These are phyloP conservation scores for Venusia cambrica DNA, from an alignment of 2,888 invertebrate species.

Conservation along the genomic window DNA sequence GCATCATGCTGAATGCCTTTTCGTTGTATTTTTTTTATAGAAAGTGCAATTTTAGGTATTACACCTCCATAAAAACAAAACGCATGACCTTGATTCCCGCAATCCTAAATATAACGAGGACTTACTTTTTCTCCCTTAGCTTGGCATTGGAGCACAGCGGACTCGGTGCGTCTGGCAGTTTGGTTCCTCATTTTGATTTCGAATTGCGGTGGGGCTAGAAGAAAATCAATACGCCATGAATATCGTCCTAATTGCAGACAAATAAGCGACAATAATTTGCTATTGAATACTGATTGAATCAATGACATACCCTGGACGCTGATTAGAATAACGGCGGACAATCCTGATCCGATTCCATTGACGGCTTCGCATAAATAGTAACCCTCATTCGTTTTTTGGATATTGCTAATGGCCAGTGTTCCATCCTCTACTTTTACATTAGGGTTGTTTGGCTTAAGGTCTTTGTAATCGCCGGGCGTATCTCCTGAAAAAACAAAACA, in stretches of 20 bases:
- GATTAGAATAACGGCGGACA: constrained; percentile 96
- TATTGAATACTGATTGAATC: too few relatives aligned
- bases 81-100: too few relatives aligned
- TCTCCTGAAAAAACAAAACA: constrained; percentile 81
- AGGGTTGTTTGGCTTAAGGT: constrained; percentile 93
- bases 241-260: too few relatives aligned
- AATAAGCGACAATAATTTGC: too few relatives aligned
- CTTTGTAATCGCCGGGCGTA: constrained; percentile 95
- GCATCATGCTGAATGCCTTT: too few relatives aligned
- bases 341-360: constrained; percentile 96
- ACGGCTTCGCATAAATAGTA: constrained; percentile 97
- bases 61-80: too few relatives aligned
- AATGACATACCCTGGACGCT: constrained; percentile 94
- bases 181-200: constrained; percentile 95
- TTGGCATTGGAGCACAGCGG: constrained; percentile 94
- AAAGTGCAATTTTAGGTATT: too few relatives aligned
- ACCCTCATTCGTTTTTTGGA: constrained; percentile 96
- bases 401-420: constrained; percentile 93
- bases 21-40: too few relatives aligned
- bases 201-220: constrained; percentile 93
- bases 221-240: too few relatives aligned
- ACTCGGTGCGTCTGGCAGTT: constrained; percentile 94
- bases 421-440: constrained; percentile 97
- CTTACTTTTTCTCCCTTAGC: constrained; percentile 92
- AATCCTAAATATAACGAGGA: too few relatives aligned